Percentiles rank a stretch among this genome's conserved stretches.
phyloP scores from a whole-genome alignment of 2,888 invertebrate species.

The Epinotia ramella region DNA sequence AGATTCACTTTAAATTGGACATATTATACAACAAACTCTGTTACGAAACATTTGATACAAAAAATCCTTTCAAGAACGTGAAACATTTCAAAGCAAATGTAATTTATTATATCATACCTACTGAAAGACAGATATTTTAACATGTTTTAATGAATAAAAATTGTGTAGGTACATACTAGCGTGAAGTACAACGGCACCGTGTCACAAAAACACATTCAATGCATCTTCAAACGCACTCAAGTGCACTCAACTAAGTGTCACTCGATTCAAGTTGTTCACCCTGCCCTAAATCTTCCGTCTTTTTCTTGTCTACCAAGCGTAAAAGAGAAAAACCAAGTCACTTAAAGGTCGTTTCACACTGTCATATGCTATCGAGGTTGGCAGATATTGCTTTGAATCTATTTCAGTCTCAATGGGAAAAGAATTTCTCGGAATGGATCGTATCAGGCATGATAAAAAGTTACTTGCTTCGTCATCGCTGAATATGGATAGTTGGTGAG shows the following conservation, averaged over 20 bases:
- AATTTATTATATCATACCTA: neutral
- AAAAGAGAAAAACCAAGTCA: conserved; percentile 56
- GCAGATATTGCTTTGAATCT: conserved; percentile 43
- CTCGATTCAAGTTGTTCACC: conserved; percentile 61
- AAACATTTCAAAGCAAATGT: neutral
- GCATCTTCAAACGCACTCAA: conserved; percentile 60
- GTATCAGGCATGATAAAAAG: conserved; percentile 35
- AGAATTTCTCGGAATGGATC: conserved; percentile 33
- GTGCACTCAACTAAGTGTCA: conserved; percentile 68
- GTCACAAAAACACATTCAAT: conserved; percentile 42
- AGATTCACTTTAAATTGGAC: neutral
- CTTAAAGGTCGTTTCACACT: conserved; percentile 48
- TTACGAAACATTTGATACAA: neutral
- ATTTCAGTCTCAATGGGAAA: conserved; percentile 37
- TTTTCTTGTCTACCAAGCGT: conserved; percentile 52
- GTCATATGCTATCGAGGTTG: conserved; percentile 34
- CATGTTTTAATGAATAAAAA: neutral
- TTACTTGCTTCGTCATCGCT: conserved; percentile 38
- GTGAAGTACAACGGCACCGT: neutral
- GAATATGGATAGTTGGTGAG: conserved; percentile 27
- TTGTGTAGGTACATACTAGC: neutral
- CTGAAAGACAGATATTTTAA: neutral
- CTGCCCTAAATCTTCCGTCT: conserved; percentile 61
- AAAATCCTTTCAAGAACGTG: neutral
- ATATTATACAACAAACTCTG: conserved; percentile 1